phyloP scores from a whole-genome alignment of 1,140 invertebrate species.

The Cylas formicarius region DNA sequence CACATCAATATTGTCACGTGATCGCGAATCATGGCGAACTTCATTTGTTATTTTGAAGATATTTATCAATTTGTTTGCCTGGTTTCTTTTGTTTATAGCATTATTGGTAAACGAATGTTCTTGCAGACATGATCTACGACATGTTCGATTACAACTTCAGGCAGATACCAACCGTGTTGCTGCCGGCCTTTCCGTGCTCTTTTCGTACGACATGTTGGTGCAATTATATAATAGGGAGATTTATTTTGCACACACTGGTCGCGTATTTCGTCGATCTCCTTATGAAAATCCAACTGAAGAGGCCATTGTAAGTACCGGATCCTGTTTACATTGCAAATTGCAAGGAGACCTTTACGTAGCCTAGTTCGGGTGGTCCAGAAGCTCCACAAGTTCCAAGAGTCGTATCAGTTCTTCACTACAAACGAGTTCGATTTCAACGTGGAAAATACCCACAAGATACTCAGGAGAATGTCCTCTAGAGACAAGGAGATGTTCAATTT shows the following conservation, averaged over 20 bases:
- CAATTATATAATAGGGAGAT: conserved; percentile 39
- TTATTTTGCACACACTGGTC: conserved; percentile 51
- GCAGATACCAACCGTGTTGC: conserved; percentile 6
- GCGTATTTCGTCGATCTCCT: conserved; percentile 51
- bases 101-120: too few relatives aligned
- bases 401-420: conserved; percentile 63
- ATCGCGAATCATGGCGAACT: too few relatives aligned
- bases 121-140: conserved; percentile 10
- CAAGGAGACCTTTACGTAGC: conserved; percentile 65
- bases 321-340: too few relatives aligned
- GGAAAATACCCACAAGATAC: conserved; percentile 56
- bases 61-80: too few relatives aligned
- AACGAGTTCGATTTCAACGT: conserved; percentile 65
- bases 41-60: too few relatives aligned
- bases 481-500: conserved; percentile 56
- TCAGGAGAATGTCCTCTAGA: conserved; percentile 49
- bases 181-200: conserved; percentile 22
- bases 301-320: conserved; percentile 55
- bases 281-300: conserved; percentile 47
- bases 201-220: conserved; percentile 19
- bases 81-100: too few relatives aligned
- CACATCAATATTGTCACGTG: too few relatives aligned
- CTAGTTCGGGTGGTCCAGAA: too few relatives aligned
- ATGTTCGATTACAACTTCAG: background rate
- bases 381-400: conserved; percentile 61